phyloP scores from a whole-genome alignment of 2,113 vertebrate genomes.

The Oncorhynchus clarkii region DNA sequence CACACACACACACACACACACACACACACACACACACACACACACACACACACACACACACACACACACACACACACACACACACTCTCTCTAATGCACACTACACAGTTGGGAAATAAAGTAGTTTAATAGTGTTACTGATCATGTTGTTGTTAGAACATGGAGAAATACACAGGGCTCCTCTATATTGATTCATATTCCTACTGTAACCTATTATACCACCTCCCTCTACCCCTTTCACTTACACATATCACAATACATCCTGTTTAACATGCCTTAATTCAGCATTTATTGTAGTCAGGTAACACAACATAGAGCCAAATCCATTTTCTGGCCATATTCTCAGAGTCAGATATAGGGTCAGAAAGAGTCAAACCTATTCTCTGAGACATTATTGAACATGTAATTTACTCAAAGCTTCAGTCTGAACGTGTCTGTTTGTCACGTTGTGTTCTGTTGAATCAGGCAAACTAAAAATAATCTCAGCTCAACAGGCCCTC shows the following conservation, averaged over 20 bases:
- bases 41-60: too few species aligned
- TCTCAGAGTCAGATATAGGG: too few species aligned
- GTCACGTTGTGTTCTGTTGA: background rate
- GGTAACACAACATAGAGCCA: too few species aligned
- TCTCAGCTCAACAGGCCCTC: conserved; percentile 3
- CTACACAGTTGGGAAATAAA: conserved; percentile 13
- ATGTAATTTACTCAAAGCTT: background rate
- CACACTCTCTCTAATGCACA: background rate
- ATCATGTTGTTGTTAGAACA: conserved; percentile 14
- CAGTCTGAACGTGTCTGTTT: background rate
- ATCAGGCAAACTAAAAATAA: conserved; percentile 4
- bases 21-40: too few species aligned
- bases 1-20: too few species aligned
- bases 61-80: too few species aligned
- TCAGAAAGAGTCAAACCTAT: background rate
- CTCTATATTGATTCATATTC: conserved; percentile 6
- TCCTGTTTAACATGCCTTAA: too few species aligned
- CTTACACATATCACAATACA: too few species aligned
- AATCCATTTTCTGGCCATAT: too few species aligned
- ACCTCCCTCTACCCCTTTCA: background rate
- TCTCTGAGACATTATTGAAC: background rate
- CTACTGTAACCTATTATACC: too few species aligned
- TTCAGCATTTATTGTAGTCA: too few species aligned
- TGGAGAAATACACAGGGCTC: background rate
- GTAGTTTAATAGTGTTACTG: background rate